Evolutionary conservation across 1,140 invertebrate species (phyloP).

Genomic region (Dendrolimus kikuchii): DNA sequence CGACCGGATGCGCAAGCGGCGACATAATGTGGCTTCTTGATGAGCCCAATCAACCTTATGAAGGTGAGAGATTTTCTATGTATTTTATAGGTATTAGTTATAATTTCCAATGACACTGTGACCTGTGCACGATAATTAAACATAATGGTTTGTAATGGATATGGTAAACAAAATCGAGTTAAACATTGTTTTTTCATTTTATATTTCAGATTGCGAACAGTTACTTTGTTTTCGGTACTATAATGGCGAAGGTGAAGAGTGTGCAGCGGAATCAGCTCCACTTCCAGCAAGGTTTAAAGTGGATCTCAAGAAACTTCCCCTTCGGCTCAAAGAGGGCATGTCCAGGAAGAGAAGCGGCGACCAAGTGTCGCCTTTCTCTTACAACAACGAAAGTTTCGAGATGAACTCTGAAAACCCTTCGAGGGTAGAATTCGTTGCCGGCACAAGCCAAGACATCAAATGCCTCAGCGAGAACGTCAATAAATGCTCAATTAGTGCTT

Average conservation of each 20-base stretch:
- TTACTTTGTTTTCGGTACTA: constrained; percentile 69
- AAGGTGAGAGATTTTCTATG: constrained; percentile 37
- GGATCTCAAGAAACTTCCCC: constrained; percentile 57
- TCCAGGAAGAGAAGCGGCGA: constrained; percentile 65
- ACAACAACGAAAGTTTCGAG: constrained; percentile 65
- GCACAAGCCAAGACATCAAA: constrained; percentile 60
- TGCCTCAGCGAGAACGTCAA: constrained; percentile 66
- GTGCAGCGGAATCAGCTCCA: constrained; percentile 55
- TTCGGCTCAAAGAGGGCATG: constrained; percentile 55
- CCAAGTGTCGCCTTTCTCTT: constrained; percentile 58
- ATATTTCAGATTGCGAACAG: constrained; percentile 68
- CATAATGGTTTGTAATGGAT: too few relatives aligned
- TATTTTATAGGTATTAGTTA: neutral
- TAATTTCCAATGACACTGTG: neutral
- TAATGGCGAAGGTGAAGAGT: constrained; percentile 65
- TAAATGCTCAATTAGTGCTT: constrained; percentile 72
- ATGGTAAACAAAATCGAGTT: too few relatives aligned
- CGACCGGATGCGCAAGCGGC: constrained; percentile 64
- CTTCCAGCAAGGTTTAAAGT: constrained; percentile 54
- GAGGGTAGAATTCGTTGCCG: constrained; percentile 46
- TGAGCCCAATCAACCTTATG: constrained; percentile 69
- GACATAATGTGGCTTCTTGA: constrained; percentile 72
- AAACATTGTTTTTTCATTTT: neutral
- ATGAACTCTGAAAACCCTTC: constrained; percentile 58
- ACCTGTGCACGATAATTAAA: neutral